Percentiles rank a stretch among this genome's conserved stretches.
These are phyloP conservation scores for Deilephila porcellus DNA, from an alignment of 2,888 invertebrate species.

Conservation along the genomic window DNA sequence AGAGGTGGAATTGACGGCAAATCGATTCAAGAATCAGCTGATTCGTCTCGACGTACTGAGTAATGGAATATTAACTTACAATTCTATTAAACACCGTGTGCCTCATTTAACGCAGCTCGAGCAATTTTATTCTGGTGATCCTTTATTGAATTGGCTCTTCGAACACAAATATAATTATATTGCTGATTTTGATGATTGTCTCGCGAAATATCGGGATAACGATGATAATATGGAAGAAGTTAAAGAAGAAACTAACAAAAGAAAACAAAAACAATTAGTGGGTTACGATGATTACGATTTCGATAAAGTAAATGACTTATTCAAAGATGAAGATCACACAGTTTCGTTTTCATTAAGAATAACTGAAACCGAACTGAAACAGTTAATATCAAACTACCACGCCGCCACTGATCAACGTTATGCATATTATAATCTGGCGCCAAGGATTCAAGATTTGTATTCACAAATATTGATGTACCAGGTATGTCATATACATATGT, in stretches of 20 bases:
- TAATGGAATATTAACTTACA: constrained; percentile 55
- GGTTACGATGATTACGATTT: constrained; percentile 48
- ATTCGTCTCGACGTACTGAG: constrained; percentile 54
- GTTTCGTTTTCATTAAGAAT: constrained; percentile 51
- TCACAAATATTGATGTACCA: constrained; percentile 53
- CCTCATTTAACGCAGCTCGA: constrained; percentile 45
- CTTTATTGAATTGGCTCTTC: constrained; percentile 64
- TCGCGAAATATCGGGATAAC: constrained; percentile 39
- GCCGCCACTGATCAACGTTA: constrained; percentile 4
- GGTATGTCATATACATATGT: constrained; percentile 47
- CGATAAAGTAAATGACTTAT: constrained; percentile 26
- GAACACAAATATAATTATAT: constrained; percentile 45
- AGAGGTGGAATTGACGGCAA: constrained; percentile 46
- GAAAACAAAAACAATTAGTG: constrained; percentile 47
- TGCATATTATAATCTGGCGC: constrained; percentile 29
- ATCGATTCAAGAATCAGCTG: constrained; percentile 50
- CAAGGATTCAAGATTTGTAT: constrained; percentile 44
- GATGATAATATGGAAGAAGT: constrained; percentile 38
- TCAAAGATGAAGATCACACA: constrained; percentile 33
- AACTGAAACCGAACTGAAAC: constrained; percentile 43
- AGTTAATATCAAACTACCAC: constrained; percentile 39
- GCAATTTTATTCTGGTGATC: constrained; percentile 49
- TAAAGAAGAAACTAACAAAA: constrained; percentile 45
- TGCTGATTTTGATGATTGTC: constrained; percentile 38
- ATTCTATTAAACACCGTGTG: constrained; percentile 39